Conservation (phyloP, 2,888 invertebrate species). For the Eutolmus rufibarbis region DNA sequence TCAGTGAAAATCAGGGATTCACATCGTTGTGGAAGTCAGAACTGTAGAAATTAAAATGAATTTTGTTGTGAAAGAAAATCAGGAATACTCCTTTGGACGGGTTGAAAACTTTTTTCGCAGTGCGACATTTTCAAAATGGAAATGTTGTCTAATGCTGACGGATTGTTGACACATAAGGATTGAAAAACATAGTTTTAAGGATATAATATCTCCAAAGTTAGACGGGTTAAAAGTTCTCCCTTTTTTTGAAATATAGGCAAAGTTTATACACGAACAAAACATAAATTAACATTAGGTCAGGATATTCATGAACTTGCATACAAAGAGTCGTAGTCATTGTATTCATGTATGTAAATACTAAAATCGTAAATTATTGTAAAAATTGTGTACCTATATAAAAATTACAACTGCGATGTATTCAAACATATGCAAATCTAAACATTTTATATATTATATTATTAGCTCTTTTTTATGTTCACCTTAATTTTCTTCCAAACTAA, state of each 20-base stretch:
- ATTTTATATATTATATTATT: no score
- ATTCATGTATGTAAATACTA: no score
- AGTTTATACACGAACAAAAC: no score
- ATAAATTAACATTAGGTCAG: no score
- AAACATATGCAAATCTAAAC: no score
- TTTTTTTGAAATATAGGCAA: background rate
- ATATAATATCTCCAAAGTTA: background rate
- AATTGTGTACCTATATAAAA: no score
- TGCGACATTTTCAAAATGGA: background rate
- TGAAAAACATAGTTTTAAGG: background rate
- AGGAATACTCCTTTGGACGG: background rate
- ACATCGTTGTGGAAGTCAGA: background rate
- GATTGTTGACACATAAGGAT: background rate
- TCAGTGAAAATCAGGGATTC: background rate
- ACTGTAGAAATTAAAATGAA: background rate
- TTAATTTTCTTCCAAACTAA: no score
- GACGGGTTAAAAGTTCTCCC: background rate
- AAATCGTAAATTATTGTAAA: no score
- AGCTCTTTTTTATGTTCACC: no score
- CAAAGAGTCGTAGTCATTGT: no score
- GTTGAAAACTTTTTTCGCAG: background rate
- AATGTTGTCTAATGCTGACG: background rate
- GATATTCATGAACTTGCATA: no score
- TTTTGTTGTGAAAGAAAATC: background rate
- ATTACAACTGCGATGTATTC: no score